A percentile compares a stretch with the other conserved stretches of the same genome.
These are phyloP conservation scores for Heliangelus exortis DNA, from an alignment of 2,797 vertebrate species.

Conservation along the genomic window DNA sequence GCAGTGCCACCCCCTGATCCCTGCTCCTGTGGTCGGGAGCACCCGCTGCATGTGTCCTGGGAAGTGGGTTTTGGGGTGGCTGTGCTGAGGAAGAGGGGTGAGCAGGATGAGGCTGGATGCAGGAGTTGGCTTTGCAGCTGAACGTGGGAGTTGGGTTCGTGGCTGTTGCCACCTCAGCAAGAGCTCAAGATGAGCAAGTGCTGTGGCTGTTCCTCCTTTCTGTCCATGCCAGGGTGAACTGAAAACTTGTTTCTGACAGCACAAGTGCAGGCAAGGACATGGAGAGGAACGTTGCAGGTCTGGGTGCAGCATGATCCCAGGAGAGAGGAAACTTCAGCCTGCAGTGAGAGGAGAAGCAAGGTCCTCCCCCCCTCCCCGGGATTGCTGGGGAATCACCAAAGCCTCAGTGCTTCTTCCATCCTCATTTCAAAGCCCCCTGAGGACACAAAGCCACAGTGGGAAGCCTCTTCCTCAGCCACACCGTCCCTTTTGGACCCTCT, in stretches of 20 bases:
- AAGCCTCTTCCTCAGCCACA: background rate
- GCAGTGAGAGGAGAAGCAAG: background rate
- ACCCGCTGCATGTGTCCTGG: background rate
- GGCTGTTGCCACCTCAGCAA: background rate
- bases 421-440: no score
- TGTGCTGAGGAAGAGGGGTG: background rate
- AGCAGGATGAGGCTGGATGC: background rate
- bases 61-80: background rate
- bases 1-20: fast-evolving
- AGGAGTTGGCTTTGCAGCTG: background rate
- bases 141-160: fast-evolving
- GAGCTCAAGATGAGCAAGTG: background rate
- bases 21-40: background rate
- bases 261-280: background rate
- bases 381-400: no score
- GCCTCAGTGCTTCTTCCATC: no score
- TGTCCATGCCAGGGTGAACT: background rate
- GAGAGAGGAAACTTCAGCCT: background rate
- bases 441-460: no score
- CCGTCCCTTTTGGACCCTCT: background rate
- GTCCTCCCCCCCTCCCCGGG: no score
- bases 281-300: background rate
- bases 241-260: background rate
- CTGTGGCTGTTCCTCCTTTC: background rate
- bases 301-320: background rate